Evolutionary conservation across 2,888 invertebrate genomes (phyloP).

Genomic region (Heliconius cydno): DNA sequence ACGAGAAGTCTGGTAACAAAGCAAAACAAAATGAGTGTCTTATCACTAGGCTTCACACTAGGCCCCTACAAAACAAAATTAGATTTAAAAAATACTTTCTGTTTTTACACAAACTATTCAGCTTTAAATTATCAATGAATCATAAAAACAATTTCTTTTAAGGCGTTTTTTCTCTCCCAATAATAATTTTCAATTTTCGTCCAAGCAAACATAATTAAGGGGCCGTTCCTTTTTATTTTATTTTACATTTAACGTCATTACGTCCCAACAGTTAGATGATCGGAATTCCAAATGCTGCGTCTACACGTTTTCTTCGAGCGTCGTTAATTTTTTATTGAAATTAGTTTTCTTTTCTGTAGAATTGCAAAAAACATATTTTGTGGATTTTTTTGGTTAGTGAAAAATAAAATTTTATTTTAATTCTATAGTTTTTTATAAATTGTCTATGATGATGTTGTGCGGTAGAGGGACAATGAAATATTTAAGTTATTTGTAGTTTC

Average conservation of each 20-base stretch:
- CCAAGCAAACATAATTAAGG: constrained; percentile 26
- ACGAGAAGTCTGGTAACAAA: too few relatives aligned
- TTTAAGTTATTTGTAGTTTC: too few relatives aligned
- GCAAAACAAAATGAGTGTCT: not conserved
- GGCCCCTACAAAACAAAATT: not conserved
- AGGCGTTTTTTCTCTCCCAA: constrained; percentile 5
- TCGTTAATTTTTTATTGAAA: constrained; percentile 46
- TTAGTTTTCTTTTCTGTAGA: constrained; percentile 42
- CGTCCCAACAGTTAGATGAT: constrained; percentile 39
- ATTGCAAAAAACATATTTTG: constrained; percentile 29
- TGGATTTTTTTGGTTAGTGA: not conserved
- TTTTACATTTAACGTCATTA: constrained; percentile 22
- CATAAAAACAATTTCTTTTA: not conserved
- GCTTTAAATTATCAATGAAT: not conserved
- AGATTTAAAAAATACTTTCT: not conserved
- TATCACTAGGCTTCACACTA: not conserved
- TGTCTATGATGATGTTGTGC: not conserved
- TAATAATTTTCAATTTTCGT: constrained; percentile 28
- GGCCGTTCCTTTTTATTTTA: constrained; percentile 2
- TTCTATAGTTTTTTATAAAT: constrained; percentile 25
- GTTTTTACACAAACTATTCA: not conserved
- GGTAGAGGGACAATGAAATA: not conserved
- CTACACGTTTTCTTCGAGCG: constrained; percentile 41
- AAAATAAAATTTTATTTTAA: not conserved
- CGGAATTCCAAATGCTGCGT: constrained; percentile 45